Percentiles rank a stretch among this genome's conserved stretches.
Conservation (phyloP, 1,140 invertebrate genomes). For the Trichonephila clavata region DNA sequence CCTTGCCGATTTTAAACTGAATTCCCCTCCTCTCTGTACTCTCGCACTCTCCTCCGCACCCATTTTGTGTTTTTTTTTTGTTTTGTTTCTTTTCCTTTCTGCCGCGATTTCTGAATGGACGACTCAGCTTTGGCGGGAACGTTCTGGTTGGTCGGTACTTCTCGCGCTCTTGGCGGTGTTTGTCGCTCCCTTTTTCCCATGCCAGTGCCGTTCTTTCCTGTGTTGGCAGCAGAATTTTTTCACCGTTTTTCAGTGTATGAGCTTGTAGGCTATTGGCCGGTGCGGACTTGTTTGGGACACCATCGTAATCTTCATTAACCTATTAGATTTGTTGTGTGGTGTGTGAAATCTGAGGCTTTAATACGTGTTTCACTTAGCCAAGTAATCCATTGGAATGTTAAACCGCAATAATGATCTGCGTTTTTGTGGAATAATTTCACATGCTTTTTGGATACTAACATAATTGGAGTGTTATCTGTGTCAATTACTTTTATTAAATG, state of each 20-base stretch:
- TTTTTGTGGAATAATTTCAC: no score
- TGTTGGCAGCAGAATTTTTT: background rate
- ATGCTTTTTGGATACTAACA: no score
- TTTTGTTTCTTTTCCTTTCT: slow-evolving; percentile 20
- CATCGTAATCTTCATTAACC: no score
- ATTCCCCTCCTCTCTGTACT: background rate
- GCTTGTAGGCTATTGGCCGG: background rate
- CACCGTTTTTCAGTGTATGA: background rate
- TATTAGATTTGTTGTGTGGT: no score
- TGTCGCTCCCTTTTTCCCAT: background rate
- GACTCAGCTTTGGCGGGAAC: slow-evolving; percentile 67
- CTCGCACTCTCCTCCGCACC: slow-evolving; percentile 4
- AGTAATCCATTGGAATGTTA: no score
- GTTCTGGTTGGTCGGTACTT: slow-evolving; percentile 41
- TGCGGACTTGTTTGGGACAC: background rate
- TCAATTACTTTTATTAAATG: no score
- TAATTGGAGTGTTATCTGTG: no score
- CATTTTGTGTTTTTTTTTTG: slow-evolving; percentile 30
- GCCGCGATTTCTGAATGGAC: slow-evolving; percentile 68
- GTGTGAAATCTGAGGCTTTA: no score
- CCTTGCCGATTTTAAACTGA: background rate
- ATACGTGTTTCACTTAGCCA: no score
- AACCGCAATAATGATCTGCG: no score
- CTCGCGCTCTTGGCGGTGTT: slow-evolving; percentile 59
- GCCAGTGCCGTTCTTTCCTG: background rate